phyloP scores from a whole-genome alignment of 2,888 invertebrate species.

The Metellina segmentata region DNA sequence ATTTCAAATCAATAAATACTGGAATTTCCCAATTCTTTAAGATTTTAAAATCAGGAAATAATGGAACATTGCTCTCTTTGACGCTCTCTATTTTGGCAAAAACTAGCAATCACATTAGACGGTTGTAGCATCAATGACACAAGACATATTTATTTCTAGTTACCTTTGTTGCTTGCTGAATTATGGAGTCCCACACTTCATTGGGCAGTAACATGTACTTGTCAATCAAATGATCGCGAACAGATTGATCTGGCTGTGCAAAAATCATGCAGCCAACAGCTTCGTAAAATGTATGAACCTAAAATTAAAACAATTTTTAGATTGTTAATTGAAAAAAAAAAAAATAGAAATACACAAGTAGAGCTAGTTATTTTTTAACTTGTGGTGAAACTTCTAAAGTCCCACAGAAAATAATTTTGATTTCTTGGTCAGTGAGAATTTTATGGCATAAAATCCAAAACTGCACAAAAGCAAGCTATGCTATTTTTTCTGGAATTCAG shows the following conservation, averaged over 20 bases:
- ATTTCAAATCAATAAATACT: too few relatives aligned
- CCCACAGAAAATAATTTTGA: not conserved
- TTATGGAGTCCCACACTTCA: constrained; percentile 99
- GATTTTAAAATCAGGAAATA: too few relatives aligned
- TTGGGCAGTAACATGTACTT: constrained; percentile 99
- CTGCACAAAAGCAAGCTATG: too few relatives aligned
- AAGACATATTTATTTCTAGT: constrained; percentile 45
- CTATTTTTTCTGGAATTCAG: too few relatives aligned
- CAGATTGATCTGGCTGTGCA: constrained; percentile 93
- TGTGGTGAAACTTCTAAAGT: not conserved
- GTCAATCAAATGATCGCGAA: constrained; percentile 96
- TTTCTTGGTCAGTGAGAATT: not conserved
- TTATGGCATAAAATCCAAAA: too few relatives aligned
- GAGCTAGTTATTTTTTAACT: not conserved
- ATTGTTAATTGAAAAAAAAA: not conserved
- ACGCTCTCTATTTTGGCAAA: too few relatives aligned
- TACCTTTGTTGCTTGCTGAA: constrained; percentile 94
- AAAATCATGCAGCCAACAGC: constrained; percentile 99
- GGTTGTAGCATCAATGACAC: not conserved
- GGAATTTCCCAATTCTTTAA: too few relatives aligned
- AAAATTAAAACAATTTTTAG: constrained; percentile 18
- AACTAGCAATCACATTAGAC: too few relatives aligned
- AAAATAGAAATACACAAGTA: not conserved
- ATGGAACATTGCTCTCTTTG: too few relatives aligned
- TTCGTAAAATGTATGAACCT: constrained; percentile 98